Conservation (phyloP, 2,888 invertebrate genomes). For the Synanthedon tipuliformis region DNA sequence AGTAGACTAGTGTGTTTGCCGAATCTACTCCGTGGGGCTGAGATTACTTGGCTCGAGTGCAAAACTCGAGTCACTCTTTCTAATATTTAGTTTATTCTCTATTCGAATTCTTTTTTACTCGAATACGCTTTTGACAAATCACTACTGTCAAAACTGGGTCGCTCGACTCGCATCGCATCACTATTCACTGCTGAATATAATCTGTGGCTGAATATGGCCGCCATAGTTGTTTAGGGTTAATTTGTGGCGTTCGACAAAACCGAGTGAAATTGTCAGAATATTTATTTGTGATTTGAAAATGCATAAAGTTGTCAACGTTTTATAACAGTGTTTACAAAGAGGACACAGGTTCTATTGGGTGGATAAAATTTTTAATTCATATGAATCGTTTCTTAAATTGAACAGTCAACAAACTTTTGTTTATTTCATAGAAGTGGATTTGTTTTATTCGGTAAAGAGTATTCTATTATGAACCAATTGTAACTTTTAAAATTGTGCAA, state of each 20-base stretch:
- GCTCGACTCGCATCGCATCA: no score
- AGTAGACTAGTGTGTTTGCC: no score
- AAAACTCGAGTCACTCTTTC: no score
- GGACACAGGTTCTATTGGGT: constrained; percentile 49
- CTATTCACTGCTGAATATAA: no score
- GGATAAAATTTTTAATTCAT: constrained; percentile 55
- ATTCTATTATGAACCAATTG: constrained; percentile 61
- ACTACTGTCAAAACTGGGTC: no score
- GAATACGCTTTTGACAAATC: constrained; percentile 29
- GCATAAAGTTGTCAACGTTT: constrained; percentile 61
- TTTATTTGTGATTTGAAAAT: constrained; percentile 60
- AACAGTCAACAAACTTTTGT: constrained; percentile 72
- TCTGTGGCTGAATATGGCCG: constrained; percentile 68
- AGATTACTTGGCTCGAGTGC: no score
- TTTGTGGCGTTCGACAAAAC: constrained; percentile 69
- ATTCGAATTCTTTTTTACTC: no score
- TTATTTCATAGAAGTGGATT: constrained; percentile 62
- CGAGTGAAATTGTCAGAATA: constrained; percentile 64
- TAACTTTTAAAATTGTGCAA: constrained; percentile 56
- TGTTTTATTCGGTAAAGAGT: constrained; percentile 49
- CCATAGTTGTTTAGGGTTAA: constrained; percentile 69
- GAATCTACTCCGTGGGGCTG: no score
- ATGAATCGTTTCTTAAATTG: constrained; percentile 59
- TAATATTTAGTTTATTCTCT: no score
- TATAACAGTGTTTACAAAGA: constrained; percentile 63